phyloP scores from a whole-genome alignment of 2,797 vertebrate genomes.

The Leptoclinus maculatus region DNA sequence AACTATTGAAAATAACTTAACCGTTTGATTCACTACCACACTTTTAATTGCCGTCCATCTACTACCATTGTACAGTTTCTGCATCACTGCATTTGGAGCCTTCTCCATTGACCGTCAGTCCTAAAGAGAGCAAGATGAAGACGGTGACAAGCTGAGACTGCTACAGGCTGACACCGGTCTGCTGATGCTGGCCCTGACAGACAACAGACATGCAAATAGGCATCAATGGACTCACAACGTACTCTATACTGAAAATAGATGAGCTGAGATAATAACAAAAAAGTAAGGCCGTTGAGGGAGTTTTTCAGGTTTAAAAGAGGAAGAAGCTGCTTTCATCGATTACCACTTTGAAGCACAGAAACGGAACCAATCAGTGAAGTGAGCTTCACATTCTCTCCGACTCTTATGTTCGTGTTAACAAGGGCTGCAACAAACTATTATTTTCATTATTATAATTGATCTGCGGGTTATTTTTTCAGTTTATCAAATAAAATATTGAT shows the following conservation, averaged over 20 bases:
- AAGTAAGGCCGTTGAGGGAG: not conserved
- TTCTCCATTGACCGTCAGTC: slow-evolving; percentile 14
- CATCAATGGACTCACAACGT: slow-evolving; percentile 30
- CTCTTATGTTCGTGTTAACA: not conserved
- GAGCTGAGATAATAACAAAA: not conserved
- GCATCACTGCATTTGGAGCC: slow-evolving; percentile 2
- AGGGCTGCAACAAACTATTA: not conserved
- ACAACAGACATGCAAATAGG: slow-evolving; percentile 32
- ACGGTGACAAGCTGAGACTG: slow-evolving; percentile 58
- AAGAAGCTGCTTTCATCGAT: slow-evolving; percentile 6
- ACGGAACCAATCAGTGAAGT: not conserved
- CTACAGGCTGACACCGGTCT: slow-evolving; percentile 71
- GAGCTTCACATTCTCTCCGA: not conserved
- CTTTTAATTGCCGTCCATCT: not conserved
- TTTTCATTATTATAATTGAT: not conserved
- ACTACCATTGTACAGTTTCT: not conserved
- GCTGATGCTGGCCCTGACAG: slow-evolving; percentile 30
- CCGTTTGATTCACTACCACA: not conserved
- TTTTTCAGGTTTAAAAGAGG: not conserved
- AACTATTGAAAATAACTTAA: not conserved
- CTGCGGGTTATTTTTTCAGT: not conserved
- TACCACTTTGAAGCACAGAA: not conserved
- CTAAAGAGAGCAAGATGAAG: slow-evolving; percentile 44
- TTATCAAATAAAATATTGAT: not conserved
- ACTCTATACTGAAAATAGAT: slow-evolving; percentile 15